These are phyloP conservation scores for Falco rusticolus DNA, from an alignment of 2,797 vertebrate genomes.

Conservation along the genomic window DNA sequence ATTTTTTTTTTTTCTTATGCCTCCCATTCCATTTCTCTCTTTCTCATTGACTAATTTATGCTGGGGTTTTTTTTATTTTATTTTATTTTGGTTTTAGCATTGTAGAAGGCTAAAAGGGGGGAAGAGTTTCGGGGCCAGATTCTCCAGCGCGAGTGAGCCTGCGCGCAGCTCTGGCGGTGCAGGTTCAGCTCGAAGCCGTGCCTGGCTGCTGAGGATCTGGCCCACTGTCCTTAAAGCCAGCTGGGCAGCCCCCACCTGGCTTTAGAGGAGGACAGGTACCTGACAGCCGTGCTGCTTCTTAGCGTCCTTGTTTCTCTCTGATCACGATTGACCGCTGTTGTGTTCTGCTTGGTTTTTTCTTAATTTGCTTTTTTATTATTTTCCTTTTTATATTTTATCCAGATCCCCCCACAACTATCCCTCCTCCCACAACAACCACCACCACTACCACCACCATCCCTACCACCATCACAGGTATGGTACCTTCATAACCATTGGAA, in stretches of 20 bases:
- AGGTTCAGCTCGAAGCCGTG: not conserved
- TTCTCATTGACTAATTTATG: constrained; percentile 68
- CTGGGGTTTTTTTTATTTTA: not conserved
- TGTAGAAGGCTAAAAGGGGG: not conserved
- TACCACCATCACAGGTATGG: constrained; percentile 95
- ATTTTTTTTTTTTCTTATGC: constrained; percentile 17
- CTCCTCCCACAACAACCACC: constrained; percentile 92
- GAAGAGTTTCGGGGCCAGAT: not conserved
- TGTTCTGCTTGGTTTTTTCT: constrained; percentile 81
- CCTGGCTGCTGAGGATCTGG: not conserved
- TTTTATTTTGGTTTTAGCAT: constrained; percentile 23
- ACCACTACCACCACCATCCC: constrained; percentile 87
- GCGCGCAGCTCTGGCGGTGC: accelerated
- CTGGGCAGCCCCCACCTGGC: not conserved
- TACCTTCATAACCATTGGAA: constrained; percentile 85
- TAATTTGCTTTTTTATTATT: constrained; percentile 86
- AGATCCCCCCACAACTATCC: constrained; percentile 99
- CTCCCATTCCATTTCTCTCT: constrained; percentile 56
- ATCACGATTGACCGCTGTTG: constrained; percentile 77
- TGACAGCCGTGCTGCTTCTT: constrained; percentile 37
- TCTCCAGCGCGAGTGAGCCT: not conserved
- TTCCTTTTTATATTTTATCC: constrained; percentile 94
- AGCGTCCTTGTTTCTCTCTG: constrained; percentile 69
- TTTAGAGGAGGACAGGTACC: not conserved
- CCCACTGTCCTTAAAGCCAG: not conserved